Evolutionary conservation across 2,797 vertebrate genomes (phyloP), one percentile per base, ranked within the genome.

Genomic region (Mergus octosetaceus): DNA sequence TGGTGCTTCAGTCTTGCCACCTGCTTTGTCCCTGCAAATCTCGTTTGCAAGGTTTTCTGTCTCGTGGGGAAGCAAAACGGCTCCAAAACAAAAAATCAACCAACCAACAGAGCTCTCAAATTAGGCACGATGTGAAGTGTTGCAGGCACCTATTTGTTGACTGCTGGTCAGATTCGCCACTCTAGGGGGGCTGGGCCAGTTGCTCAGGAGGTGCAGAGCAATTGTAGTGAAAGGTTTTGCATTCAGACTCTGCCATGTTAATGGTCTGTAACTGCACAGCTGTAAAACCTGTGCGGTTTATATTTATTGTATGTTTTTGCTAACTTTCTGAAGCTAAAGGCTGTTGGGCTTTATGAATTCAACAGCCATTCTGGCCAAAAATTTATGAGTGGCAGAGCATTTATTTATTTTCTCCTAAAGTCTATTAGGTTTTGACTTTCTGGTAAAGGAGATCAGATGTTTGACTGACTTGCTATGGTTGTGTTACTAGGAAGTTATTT

Each of bases 31-130:
- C 19, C 60, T 62, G 7, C 54, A 7, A 73, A 51, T 12, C 16
- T 51, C 9, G 9, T 65, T 87, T 34, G 13, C 11, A 18, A 64
- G 64, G 9, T 66, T 79, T 68, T 82, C 3, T 2, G 27, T 56
- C 18, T 66, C 8, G 3, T 1, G 0, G 0, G 2, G 32, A n/a
- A 19, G 32, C 19, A 41, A 68, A 47, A 32, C 0, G 0, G 39
- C 11, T 47, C 21, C 49, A 80, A 83, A 73, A 12, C 16, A 38
- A 68, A 54, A 34, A 2, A 3, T 10, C 21, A 27, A 13, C 17
- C 28, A 60, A 13, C 3, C 22, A 53, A 53, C 9, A 10, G 15
- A 51, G 27, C 49, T 51, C 34, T 36, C 8, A 12, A 13, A 20
- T 71, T 15, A 68, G 30, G 15, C 13, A n/a, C 45, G 3, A 20